Evolutionary conservation across 2,888 invertebrate species (phyloP), one percentile per base, ranked within the genome.

Genomic region (Meiosimyza decipiens): DNA sequence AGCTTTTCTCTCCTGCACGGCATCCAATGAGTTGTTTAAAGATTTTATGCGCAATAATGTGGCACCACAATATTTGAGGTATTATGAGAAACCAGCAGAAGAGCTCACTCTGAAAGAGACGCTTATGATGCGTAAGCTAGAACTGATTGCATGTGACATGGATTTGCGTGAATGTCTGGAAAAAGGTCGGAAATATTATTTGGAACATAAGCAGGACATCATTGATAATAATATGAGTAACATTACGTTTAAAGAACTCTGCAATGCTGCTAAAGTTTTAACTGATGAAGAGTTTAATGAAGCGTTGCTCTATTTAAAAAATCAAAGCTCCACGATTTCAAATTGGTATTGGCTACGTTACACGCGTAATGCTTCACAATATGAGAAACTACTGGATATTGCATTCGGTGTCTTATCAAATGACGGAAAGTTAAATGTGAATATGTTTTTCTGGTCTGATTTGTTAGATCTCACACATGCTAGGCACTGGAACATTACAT

Each of bases 231-330:
- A 16, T 9, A 5, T 28, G 28, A 12, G 1, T n/a, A 62, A 28
- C 28, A 28, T 28, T 28, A 28, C 28, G 28, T 28, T 40, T 40
- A 40, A 13, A 12, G 40, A 5, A 11, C 5, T 66, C 7, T 66
- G 33, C 28, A 13, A 22, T 1, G 66, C 52, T 22, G 66, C 66
- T 4, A 66, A 66, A 49, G 22, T 51, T 13, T 28, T 66, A 4
- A 54, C 6, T 28, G 66, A 52, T 54, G 66, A 51, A 11, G 66
- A 66, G 28, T 66, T 66, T 28, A 51, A 50, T 6, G 12, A 28
- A 33, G 52, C 54, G 2, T 9, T 40, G 40, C 40, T 18, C 3
- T 28, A 13, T 51, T 1, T 33, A 52, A 51, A 13, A 52, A 15
- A 18, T 15, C 50, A 50, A 28, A 65, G 12, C 28, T 28, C 28